A percentile compares a stretch with the other conserved stretches of the same genome.
Conservation (phyloP, 2,888 invertebrate species). For the Neoitamus cyanurus region DNA sequence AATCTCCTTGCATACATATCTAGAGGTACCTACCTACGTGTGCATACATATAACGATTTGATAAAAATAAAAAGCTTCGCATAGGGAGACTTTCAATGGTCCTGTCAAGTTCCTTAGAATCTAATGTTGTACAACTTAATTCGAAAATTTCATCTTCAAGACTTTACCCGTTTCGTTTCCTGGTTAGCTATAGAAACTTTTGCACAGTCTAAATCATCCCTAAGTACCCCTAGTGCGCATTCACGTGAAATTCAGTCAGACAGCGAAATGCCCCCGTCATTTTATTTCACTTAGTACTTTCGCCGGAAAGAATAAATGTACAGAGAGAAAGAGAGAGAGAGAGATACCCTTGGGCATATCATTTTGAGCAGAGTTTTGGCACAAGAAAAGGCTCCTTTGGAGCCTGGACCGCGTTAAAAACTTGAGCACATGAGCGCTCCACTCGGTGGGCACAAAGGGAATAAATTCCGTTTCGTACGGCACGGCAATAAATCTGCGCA, state of each 20-base stretch:
- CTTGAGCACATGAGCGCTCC: neutral
- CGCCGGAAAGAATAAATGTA: neutral
- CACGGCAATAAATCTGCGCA: slow-evolving; percentile 11
- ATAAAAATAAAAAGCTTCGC: neutral
- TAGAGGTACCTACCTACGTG: too few relatives aligned
- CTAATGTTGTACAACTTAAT: neutral
- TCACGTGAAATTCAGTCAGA: neutral
- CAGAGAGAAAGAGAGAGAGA: neutral
- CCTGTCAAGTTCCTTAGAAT: neutral
- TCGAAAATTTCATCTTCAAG: neutral
- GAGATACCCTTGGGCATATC: neutral
- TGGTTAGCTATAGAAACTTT: neutral
- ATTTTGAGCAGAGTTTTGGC: neutral
- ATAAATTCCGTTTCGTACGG: neutral
- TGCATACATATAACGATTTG: too few relatives aligned
- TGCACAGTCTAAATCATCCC: neutral
- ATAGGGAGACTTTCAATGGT: neutral
- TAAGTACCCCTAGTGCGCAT: neutral
- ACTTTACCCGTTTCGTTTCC: neutral
- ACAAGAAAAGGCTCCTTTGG: neutral
- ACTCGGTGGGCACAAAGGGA: neutral
- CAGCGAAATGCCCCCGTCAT: neutral
- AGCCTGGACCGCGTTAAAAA: neutral
- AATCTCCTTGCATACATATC: too few relatives aligned
- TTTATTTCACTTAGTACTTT: slow-evolving; percentile 5